Evolutionary conservation across 2,888 invertebrate species (phyloP), one percentile per base, ranked within the genome.

Genomic region (Nomada goodeniana): DNA sequence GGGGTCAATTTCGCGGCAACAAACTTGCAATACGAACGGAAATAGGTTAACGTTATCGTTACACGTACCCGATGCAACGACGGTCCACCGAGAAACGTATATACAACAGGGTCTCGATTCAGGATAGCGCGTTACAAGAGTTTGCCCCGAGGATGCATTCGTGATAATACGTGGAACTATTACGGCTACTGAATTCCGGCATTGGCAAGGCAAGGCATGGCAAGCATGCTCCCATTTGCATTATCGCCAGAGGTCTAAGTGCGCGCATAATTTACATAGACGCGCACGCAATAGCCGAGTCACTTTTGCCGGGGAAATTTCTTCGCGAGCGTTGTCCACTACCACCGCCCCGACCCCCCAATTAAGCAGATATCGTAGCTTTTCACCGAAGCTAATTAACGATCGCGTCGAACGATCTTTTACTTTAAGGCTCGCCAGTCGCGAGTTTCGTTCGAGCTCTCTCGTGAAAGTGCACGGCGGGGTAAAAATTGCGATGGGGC

Each of bases 241-340:
- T 91, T 91, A 90, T 91, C 91, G 88, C 80, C 81, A 82, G 85
- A 84, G 91, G 91, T 91, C 91, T 90, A 91, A 91, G 91, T 91
- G 91, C 91, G 87, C 89, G 88, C 90, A 90, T 91, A 91, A 91
- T 87, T 91, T 86, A 89, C 86, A 81, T 83, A 80, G 84, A 85
- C 74, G 76, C 65, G 76, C 78, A 67, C 70, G 80, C 71, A 76
- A 71, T 60, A n/a, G 44, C 60, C 36, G 53, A 52, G 44, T 50
- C 55, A 60, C 69, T 70, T 81, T 77, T 61, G 13, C 53, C 53
- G 53, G 52, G 63, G 60, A 63, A 83, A 80, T 15, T 73, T 61
- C 42, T 29, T 47, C 44, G 26, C 36, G 9, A 3, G 57, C 64
- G 57, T 23, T 23, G 57, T 59, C 65, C n/a, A 18, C 64, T 9